A percentile compares a stretch with the other conserved stretches of the same genome.
Conservation (phyloP, 1,140 invertebrate species). For the Eumaeus atala region DNA sequence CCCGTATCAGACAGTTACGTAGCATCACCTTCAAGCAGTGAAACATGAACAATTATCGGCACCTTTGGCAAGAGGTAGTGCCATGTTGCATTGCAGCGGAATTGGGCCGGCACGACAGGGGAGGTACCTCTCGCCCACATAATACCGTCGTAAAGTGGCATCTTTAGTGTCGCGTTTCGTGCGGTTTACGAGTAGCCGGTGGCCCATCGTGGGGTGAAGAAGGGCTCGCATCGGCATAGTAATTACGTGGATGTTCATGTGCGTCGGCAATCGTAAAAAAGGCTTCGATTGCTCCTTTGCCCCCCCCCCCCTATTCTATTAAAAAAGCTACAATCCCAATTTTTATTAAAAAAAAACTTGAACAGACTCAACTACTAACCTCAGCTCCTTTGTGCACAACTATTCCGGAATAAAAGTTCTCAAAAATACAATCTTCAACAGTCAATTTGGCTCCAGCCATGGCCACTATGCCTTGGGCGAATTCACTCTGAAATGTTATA, state of each 20-base stretch:
- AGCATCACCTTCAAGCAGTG: constrained; percentile 40
- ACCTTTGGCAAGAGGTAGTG: no score
- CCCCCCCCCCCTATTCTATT: no score
- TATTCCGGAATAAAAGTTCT: constrained; percentile 63
- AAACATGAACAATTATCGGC: neutral
- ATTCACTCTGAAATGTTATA: constrained; percentile 49
- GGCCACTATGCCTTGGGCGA: constrained; percentile 54
- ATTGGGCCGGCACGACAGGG: no score
- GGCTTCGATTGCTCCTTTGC: no score
- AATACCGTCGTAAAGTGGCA: no score
- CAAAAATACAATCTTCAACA: constrained; percentile 50
- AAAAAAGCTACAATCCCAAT: neutral
- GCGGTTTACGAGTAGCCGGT: no score
- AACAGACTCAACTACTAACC: constrained; percentile 28
- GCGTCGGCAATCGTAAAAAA: no score
- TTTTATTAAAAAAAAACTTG: neutral
- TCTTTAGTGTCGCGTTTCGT: no score
- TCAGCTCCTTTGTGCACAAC: constrained; percentile 58
- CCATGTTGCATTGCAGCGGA: neutral
- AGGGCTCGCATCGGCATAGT: no score
- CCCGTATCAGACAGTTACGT: constrained; percentile 41
- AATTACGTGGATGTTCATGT: no score
- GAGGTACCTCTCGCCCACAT: no score
- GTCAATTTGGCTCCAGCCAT: constrained; percentile 48
- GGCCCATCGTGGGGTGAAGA: no score